phyloP scores from a whole-genome alignment of 2,797 vertebrate genomes.

The Pteronotus mesoamericanus region DNA sequence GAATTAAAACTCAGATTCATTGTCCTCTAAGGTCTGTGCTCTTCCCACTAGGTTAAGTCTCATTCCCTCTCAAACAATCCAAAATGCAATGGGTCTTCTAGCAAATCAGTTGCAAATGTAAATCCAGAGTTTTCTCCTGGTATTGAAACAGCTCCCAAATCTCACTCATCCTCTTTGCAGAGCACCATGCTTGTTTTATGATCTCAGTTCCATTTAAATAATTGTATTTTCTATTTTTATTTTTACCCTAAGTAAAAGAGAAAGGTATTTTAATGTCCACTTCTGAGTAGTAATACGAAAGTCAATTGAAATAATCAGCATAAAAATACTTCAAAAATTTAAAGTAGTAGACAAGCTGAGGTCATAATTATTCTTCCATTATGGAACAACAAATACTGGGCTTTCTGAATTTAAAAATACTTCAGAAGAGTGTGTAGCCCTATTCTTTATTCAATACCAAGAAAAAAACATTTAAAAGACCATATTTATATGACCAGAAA shows the following conservation, averaged over 20 bases:
- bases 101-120: background rate
- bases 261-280: background rate
- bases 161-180: background rate
- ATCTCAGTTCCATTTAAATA: background rate
- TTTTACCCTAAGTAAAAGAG: background rate
- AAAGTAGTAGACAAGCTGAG: background rate
- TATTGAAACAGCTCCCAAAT: background rate
- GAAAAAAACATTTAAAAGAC: background rate
- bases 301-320: background rate
- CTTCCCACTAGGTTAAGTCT: background rate
- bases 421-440: background rate
- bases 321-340: background rate
- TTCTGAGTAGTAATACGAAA: background rate
- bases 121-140: background rate
- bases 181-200: background rate
- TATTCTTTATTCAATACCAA: background rate
- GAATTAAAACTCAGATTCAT: background rate
- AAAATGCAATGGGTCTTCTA: background rate
- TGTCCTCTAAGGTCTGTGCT: background rate
- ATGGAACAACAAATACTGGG: background rate
- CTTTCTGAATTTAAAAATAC: background rate
- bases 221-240: background rate
- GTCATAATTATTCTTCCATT: background rate
- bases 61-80: background rate
- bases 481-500: background rate